Base-by-base conservation (phyloP, 2,888 invertebrate species). In the Orchesellides sinensis region DNA sequence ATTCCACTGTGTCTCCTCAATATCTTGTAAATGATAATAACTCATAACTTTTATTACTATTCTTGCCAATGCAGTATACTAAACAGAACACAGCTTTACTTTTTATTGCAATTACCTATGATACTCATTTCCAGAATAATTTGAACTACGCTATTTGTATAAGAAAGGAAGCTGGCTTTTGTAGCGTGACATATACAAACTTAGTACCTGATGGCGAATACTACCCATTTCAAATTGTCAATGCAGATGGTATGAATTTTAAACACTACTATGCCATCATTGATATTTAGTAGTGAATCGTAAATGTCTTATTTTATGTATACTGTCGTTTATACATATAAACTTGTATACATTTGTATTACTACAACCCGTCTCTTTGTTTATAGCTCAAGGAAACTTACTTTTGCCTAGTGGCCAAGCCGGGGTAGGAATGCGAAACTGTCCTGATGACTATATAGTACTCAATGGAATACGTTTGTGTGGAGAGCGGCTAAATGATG, bases 111-210 rank as follows among this genome's bases (percentile, higher is more conserved):
- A n/a, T n/a, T n/a, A n/a, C n/a, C n/a, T n/a, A n/a, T n/a, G n/a
- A n/a, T n/a, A n/a, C n/a, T n/a, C 45, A 52, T 25, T 47, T 47
- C 27, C 89, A 95, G 95, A 95, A 95, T 89, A 94, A 95, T 89
- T 90, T 95, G 2, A 95, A 95, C 89, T 95, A 95, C 89, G 94
- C 93, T 0, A 93, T 95, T 85, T 95, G 95, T 89, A 92, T 95
- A 84, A 90, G 92, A 87, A 92, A 94, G 81, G 91, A 91, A 32
- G 89, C 92, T 35, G 93, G 92, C 29, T 92, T 92, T 69, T 95
- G 95, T 89, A 92, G 93, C 59, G 90, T 95, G 14, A 93, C 93
- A 0, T 95, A 80, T 65, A 72, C 81, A 52, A 87, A 87, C 65
- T 54, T 74, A n/a, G 84, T 83, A 5, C 85, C 86, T 3, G 85